Evolutionary conservation across 2,113 vertebrate genomes (phyloP).

Genomic region (Clarias macrocephalus): DNA sequence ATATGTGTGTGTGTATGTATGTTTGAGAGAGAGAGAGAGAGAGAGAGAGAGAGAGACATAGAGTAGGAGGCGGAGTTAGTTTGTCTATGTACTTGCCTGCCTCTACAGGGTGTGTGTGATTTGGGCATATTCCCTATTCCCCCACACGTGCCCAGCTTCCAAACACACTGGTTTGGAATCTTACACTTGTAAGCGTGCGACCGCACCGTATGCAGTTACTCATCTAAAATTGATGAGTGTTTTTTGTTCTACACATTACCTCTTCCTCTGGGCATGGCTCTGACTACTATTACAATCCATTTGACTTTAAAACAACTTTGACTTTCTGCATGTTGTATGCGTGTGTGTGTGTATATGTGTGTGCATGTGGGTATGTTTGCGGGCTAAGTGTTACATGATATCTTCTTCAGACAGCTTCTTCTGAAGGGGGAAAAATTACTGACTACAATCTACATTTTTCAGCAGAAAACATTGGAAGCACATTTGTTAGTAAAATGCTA

Average conservation of each 20-base stretch:
- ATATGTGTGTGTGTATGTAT: neutral
- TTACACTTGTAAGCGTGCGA: constrained; percentile 67
- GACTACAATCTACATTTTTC: no score
- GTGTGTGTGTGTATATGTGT: constrained; percentile 26
- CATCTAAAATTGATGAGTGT: constrained; percentile 74
- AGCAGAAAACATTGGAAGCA: neutral
- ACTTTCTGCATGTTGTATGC: constrained; percentile 40
- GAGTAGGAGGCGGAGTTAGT: neutral
- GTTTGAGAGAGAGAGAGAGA: no score
- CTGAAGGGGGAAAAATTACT: constrained; percentile 46
- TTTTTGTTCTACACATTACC: constrained; percentile 74
- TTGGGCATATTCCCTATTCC: neutral
- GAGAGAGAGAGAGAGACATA: neutral
- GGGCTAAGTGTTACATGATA: constrained; percentile 48
- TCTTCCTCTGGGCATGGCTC: constrained; percentile 64
- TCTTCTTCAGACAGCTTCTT: constrained; percentile 37
- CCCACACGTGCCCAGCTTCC: constrained; percentile 43
- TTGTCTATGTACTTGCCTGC: neutral
- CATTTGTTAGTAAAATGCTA: neutral
- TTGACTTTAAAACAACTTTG: constrained; percentile 80
- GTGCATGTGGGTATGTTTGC: neutral
- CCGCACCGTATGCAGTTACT: constrained; percentile 58
- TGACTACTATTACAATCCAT: constrained; percentile 71
- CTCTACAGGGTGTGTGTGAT: neutral
- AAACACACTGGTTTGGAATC: constrained; percentile 60